Evolutionary conservation across 2,888 invertebrate species (phyloP), one percentile per base, ranked within the genome.

Genomic region (Melieria picta): DNA sequence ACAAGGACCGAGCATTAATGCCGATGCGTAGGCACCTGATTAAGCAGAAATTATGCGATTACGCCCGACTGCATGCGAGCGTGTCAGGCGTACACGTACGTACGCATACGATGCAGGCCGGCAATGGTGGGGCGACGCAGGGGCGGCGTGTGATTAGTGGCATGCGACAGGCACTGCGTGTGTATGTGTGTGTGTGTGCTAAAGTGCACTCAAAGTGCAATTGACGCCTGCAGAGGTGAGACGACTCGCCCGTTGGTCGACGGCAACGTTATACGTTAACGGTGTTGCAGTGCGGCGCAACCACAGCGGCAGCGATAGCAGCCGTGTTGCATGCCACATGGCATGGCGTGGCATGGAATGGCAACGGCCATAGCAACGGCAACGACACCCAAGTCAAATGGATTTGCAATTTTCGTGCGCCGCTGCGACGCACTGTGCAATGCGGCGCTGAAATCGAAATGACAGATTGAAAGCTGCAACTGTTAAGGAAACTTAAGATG

Each of bases 31-130:
- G 80, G 80, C 79, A 80, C 79, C 80, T 79, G 80, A 80, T 80
- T 80, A 80, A 79, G 80, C 80, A 80, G 79, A 80, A 80, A 78
- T 80, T 80, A 80, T 80, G 78, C 79, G 80, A 80, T 80, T 80
- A 79, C 73, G 72, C 69, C 64, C 30, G 30, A 30, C 67, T 71
- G 72, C 61, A 67, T 63, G 67, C 65, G 64, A 50, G 58, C 58
- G 65, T 60, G 48, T 48, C 70, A 70, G 62, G 30, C 30, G 30
- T 30, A 30, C 30, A 30, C 30, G 30, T 60, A 50, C 42, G 48
- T 67, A 60, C 67, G 46, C 60, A 67, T 61, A 52, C 52, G 67
- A 46, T 61, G 48, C 56, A 60, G 30, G 6, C 60, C 52, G 16
- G 67, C 45, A 50, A 67, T 60, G 50, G 45, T 45, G 16, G 9